phyloP scores from a whole-genome alignment of 2,888 invertebrate genomes.

The Acrocera orbiculus region DNA sequence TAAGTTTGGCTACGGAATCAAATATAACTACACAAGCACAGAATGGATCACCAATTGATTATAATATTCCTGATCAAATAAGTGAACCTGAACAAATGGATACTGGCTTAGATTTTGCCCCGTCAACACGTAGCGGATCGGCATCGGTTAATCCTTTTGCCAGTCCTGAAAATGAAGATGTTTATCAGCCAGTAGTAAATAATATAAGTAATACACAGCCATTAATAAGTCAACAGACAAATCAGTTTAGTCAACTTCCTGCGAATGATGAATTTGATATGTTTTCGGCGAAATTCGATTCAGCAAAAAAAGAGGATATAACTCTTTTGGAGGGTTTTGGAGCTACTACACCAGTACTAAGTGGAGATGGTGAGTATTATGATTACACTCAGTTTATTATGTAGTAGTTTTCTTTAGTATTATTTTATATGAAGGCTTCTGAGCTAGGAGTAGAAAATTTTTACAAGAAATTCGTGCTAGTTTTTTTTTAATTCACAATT shows the following conservation, averaged over 20 bases:
- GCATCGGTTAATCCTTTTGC: conserved; percentile 35
- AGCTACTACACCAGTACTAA: conserved; percentile 21
- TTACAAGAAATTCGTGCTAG: no score
- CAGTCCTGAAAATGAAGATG: conserved; percentile 28
- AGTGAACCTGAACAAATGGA: conserved; percentile 27
- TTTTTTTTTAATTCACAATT: no score
- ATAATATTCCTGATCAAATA: conserved; percentile 15
- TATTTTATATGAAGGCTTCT: no score
- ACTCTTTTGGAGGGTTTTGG: conserved; percentile 27
- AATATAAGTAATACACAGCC: conserved; percentile 18
- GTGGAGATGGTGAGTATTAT: conserved; percentile 23
- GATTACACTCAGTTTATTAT: neutral
- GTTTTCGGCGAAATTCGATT: conserved; percentile 75
- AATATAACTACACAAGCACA: conserved; percentile 18
- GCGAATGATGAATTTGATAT: conserved; percentile 63
- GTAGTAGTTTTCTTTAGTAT: conserved; percentile 5
- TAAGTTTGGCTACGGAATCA: conserved; percentile 22
- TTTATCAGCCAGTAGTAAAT: conserved; percentile 5
- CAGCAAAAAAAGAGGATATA: conserved; percentile 32
- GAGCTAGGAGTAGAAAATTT: no score
- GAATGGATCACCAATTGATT: conserved; percentile 16
- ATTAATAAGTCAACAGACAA: conserved; percentile 21
- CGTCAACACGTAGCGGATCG: conserved; percentile 20
- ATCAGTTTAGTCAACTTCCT: conserved; percentile 16
- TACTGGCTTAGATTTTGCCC: conserved; percentile 24